Percentiles rank a stretch among this genome's conserved stretches.
phyloP scores from a whole-genome alignment of 92 coral and sea anemone genomes.

The Plumapathes pennacea region DNA sequence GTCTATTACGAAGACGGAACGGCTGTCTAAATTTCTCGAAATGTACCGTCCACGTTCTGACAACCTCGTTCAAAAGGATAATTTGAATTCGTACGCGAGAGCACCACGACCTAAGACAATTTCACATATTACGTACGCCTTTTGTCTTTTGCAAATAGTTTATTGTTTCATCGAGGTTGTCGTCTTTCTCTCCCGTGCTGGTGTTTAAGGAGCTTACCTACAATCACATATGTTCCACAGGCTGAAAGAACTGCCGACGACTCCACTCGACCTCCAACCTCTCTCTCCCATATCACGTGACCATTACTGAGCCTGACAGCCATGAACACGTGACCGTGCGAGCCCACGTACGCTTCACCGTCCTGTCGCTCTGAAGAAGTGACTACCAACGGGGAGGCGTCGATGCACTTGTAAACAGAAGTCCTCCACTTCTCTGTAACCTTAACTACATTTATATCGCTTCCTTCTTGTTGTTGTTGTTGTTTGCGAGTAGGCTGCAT shows the following conservation, averaged over 20 bases:
- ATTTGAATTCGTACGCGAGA: no score
- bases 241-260: slow-evolving; percentile 84
- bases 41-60: no score
- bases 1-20: no score
- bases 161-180: no score
- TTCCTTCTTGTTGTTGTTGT: not conserved
- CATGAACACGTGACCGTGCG: slow-evolving; percentile 85
- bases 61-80: no score
- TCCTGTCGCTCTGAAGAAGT: slow-evolving; percentile 31
- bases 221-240: slow-evolving; percentile 68
- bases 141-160: no score
- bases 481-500: not conserved
- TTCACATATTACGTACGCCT: no score
- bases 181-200: no score
- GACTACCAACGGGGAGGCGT: slow-evolving; percentile 93
- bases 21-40: no score
- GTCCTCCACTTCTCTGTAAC: slow-evolving; percentile 62
- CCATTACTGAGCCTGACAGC: slow-evolving; percentile 71
- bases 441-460: no score
- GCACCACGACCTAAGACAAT: no score
- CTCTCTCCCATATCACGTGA: slow-evolving; percentile 66
- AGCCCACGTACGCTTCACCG: slow-evolving; percentile 80
- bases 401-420: slow-evolving; percentile 76
- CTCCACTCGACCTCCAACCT: slow-evolving; percentile 85
- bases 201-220: no score